phyloP scores from a whole-genome alignment of 1,140 invertebrate genomes.

The Drosophila punjabiensis region DNA sequence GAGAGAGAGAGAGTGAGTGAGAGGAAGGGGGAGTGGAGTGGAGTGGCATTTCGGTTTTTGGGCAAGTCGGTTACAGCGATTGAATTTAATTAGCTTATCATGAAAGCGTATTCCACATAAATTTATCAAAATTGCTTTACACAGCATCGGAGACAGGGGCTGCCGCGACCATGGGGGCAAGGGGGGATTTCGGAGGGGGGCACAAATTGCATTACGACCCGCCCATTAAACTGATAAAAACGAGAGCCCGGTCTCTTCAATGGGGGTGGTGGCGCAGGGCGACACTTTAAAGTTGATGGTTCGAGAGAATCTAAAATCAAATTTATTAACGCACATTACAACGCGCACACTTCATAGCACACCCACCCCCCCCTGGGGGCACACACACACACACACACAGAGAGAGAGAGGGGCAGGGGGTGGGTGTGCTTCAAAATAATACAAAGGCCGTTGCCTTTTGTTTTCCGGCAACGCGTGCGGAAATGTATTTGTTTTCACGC shows the following conservation, averaged over 20 bases:
- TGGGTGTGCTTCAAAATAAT: slow-evolving; percentile 27
- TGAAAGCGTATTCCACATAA: slow-evolving; percentile 83
- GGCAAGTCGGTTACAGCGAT: slow-evolving; percentile 78
- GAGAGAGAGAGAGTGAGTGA: neutral
- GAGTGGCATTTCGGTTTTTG: slow-evolving; percentile 67
- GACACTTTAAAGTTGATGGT: slow-evolving; percentile 79
- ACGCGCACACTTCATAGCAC: slow-evolving; percentile 70
- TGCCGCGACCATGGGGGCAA: neutral
- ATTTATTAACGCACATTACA: slow-evolving; percentile 83
- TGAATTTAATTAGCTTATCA: slow-evolving; percentile 84
- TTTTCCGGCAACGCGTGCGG: slow-evolving; percentile 12
- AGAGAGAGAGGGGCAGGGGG: too few relatives aligned
- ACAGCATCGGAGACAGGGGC: slow-evolving; percentile 56
- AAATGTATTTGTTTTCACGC: slow-evolving; percentile 32
- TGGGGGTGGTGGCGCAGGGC: slow-evolving; percentile 12
- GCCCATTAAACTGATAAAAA: slow-evolving; percentile 83
- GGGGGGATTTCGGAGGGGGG: neutral
- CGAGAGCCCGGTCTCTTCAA: slow-evolving; percentile 33
- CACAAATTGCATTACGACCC: slow-evolving; percentile 78
- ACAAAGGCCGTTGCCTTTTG: slow-evolving; percentile 28
- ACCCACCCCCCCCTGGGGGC: neutral
- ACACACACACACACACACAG: neutral
- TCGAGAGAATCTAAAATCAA: slow-evolving; percentile 76
- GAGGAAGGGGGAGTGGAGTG: neutral
- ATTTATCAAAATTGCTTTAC: slow-evolving; percentile 83